Conservation (phyloP, 2,888 invertebrate genomes). For the Apodemia mormo region DNA sequence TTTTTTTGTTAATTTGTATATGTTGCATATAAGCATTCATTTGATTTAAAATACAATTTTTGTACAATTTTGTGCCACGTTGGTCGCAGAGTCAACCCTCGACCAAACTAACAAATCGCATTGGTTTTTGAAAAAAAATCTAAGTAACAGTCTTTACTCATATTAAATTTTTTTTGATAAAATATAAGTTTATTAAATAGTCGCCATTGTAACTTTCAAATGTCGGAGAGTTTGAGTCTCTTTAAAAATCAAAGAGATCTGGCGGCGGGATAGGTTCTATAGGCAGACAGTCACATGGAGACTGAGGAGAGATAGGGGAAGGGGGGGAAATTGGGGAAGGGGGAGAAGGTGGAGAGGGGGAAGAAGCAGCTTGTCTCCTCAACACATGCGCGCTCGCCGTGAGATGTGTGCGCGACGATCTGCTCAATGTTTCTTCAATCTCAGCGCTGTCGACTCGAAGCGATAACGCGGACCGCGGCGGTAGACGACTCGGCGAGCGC, state of each 20-base stretch:
- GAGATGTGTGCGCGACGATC: constrained; percentile 43
- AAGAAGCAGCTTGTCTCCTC: constrained; percentile 40
- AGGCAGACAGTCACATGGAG: constrained; percentile 44
- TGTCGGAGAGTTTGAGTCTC: background rate
- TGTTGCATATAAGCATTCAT: too few species aligned
- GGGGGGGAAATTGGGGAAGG: constrained; percentile 41
- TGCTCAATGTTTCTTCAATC: constrained; percentile 30
- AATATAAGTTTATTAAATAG: background rate
- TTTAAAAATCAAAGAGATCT: constrained; percentile 68
- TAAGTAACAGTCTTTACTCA: too few species aligned
- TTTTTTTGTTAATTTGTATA: too few species aligned
- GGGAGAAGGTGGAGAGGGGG: constrained; percentile 35
- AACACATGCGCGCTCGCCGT: constrained; percentile 49
- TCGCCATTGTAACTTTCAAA: background rate
- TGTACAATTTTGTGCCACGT: too few species aligned
- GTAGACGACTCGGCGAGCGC: constrained; percentile 44
- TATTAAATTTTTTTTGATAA: too few species aligned
- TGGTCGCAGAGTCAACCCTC: too few species aligned
- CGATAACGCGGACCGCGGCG: constrained; percentile 61
- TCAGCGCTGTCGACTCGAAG: constrained; percentile 55
- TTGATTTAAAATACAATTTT: too few species aligned
- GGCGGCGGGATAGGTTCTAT: constrained; percentile 40
- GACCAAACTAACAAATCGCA: too few species aligned
- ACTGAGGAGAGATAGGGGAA: constrained; percentile 62
- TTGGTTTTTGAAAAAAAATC: too few species aligned